Evolutionary conservation across 37 sponge, comb jelly and placozoan genomes (phyloP).

Genomic region (Halichondria panicea): DNA sequence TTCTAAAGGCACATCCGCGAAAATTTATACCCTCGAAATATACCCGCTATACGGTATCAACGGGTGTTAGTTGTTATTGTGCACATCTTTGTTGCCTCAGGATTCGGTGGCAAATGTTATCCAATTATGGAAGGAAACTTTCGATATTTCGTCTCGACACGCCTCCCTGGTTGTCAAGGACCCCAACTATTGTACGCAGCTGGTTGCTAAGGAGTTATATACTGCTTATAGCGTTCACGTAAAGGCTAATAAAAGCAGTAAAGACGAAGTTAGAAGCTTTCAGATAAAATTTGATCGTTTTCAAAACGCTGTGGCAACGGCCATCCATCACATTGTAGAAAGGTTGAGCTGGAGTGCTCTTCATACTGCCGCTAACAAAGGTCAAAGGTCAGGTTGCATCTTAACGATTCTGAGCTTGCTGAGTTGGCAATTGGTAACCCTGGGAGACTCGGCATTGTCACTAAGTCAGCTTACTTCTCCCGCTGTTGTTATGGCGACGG

Average conservation of each 20-base stretch:
- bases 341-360: slow-evolving; percentile 9
- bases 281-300: slow-evolving; percentile 5
- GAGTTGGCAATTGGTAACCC: slow-evolving; percentile 16
- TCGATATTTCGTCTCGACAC: too few species aligned
- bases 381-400: neutral
- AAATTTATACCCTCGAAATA: too few species aligned
- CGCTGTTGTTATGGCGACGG: slow-evolving; percentile 10
- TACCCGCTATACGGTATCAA: too few species aligned
- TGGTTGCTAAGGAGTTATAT: neutral
- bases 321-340: neutral
- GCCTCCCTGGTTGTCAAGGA: too few species aligned
- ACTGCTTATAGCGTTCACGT: neutral
- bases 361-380: neutral
- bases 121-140: too few species aligned
- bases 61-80: too few species aligned
- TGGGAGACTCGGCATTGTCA: neutral
- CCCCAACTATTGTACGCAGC: slow-evolving; percentile 10
- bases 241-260: too few species aligned
- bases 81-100: too few species aligned
- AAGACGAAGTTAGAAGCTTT: neutral
- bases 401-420: slow-evolving; percentile 3
- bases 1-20: too few species aligned
- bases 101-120: too few species aligned
- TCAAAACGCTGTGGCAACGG: slow-evolving; percentile 22
- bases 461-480: too few species aligned